Conservation (phyloP, 2,888 invertebrate genomes). For the Notocelia uddmanniana region DNA sequence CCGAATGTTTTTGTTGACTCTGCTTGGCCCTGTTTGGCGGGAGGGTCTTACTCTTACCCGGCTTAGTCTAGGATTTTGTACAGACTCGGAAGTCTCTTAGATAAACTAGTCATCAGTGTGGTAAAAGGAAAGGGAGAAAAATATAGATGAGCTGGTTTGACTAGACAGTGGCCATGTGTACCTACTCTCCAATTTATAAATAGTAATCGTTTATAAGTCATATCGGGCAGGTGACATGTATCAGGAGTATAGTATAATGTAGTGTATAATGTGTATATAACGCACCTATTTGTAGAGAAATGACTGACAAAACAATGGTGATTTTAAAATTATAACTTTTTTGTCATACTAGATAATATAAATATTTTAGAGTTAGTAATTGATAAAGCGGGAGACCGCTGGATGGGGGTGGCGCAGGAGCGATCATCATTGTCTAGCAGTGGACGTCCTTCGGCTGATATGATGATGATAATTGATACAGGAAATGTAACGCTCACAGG, state of each 20-base stretch:
- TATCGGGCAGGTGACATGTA: constrained; percentile 34
- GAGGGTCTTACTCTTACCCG: too few species aligned
- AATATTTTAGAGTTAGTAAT: constrained; percentile 44
- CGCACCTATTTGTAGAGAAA: constrained; percentile 58
- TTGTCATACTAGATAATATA: constrained; percentile 51
- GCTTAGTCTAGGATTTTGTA: too few species aligned
- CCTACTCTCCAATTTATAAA: neutral
- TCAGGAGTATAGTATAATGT: constrained; percentile 51
- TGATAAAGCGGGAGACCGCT: too few species aligned
- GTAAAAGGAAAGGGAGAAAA: too few species aligned
- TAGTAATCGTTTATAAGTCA: neutral
- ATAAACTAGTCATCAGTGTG: too few species aligned
- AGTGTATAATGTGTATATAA: constrained; percentile 56
- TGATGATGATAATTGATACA: constrained; percentile 15
- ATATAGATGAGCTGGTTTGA: too few species aligned
- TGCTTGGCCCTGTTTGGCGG: too few species aligned
- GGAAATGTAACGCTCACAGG: neutral
- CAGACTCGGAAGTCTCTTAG: too few species aligned
- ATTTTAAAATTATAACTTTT: constrained; percentile 61
- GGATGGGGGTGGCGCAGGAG: too few species aligned
- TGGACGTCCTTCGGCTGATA: too few species aligned
- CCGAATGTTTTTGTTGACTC: too few species aligned
- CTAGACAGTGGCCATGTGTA: neutral
- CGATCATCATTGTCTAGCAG: too few species aligned
- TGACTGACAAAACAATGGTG: constrained; percentile 73